Conservation (phyloP, 2,113 vertebrate genomes). For the Campylomormyrus tamandua region DNA sequence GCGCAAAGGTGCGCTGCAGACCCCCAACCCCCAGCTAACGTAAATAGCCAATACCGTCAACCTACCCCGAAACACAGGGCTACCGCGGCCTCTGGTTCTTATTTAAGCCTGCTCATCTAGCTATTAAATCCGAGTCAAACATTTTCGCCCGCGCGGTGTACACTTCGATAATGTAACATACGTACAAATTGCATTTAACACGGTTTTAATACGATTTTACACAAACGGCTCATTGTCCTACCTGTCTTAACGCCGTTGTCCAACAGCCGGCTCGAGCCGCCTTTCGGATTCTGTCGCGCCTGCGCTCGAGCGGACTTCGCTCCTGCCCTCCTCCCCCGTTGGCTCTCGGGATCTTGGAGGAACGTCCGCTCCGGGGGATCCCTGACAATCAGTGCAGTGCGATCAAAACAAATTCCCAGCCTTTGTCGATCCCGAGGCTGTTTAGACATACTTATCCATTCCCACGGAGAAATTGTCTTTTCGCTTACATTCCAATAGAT, state of each 20-base stretch:
- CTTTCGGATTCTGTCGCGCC: background rate
- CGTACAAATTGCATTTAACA: background rate
- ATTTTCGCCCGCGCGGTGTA: background rate
- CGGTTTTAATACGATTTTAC: background rate
- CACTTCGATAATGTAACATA: background rate
- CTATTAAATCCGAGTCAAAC: background rate
- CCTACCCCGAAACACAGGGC: background rate
- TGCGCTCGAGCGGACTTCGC: background rate
- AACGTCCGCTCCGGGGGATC: background rate
- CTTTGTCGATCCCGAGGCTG: background rate
- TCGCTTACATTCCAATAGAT: background rate
- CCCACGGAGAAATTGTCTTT: background rate
- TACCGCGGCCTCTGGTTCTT: background rate
- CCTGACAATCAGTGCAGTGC: background rate
- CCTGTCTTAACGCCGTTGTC: background rate
- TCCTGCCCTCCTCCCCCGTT: background rate
- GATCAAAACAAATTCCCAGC: background rate
- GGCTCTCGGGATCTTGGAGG: constrained; percentile 25
- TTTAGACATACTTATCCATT: background rate
- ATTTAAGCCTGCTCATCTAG: background rate
- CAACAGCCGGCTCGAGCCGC: background rate
- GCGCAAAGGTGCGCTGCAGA: background rate
- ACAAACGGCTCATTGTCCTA: background rate
- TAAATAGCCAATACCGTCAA: background rate
- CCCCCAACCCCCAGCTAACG: background rate